Evolutionary conservation across 2,888 invertebrate species (phyloP).

Genomic region (Mycalesis mineus): DNA sequence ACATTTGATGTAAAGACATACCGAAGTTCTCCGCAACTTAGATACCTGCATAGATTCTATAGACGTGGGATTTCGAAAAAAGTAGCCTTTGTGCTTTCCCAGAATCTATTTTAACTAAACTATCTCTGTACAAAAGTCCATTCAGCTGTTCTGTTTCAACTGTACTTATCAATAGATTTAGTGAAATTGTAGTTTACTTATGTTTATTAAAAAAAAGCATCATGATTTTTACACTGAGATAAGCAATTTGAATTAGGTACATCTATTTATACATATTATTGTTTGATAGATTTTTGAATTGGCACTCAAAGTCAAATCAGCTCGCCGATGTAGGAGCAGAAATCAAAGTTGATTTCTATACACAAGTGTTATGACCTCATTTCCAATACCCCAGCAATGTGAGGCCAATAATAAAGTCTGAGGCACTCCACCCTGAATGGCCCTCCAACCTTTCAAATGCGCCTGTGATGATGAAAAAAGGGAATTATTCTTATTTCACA

Average conservation of each 20-base stretch:
- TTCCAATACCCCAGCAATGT: slow-evolving; percentile 49
- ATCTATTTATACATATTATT: slow-evolving; percentile 15
- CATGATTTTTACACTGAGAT: background rate
- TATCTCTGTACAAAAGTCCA: too few relatives aligned
- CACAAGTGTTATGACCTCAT: slow-evolving; percentile 55
- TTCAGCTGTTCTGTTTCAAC: too few relatives aligned
- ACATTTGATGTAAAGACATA: too few relatives aligned
- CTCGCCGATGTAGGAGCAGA: slow-evolving; percentile 9
- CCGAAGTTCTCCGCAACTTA: too few relatives aligned
- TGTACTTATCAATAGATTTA: too few relatives aligned
- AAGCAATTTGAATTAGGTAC: background rate
- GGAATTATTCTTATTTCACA: slow-evolving; percentile 67
- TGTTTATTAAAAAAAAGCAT: background rate
- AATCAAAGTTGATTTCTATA: slow-evolving; percentile 25
- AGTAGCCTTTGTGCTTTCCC: too few relatives aligned
- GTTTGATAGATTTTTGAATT: slow-evolving; percentile 26
- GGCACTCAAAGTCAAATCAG: slow-evolving; percentile 26
- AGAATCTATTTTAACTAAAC: too few relatives aligned
- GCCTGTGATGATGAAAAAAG: slow-evolving; percentile 63
- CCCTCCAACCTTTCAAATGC: slow-evolving; percentile 63
- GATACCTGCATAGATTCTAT: too few relatives aligned
- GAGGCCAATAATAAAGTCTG: slow-evolving; percentile 73
- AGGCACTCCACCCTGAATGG: slow-evolving; percentile 63
- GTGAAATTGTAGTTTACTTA: too few relatives aligned
- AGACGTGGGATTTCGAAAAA: too few relatives aligned